A percentile compares a stretch with the other conserved stretches of the same genome.
These are phyloP conservation scores for Lutraria rhynchaena DNA, from an alignment of 1,140 invertebrate species.

Conservation along the genomic window DNA sequence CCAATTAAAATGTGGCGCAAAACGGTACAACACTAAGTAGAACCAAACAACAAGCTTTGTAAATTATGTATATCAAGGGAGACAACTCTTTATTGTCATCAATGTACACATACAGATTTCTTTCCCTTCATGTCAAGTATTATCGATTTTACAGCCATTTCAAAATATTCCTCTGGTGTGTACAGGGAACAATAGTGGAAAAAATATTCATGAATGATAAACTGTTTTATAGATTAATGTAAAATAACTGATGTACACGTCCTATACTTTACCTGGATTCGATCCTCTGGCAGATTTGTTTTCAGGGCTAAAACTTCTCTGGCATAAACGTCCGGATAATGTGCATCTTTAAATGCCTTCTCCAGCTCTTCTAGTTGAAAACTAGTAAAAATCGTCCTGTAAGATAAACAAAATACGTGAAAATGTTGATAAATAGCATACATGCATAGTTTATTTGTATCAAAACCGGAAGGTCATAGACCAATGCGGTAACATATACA, in stretches of 20 bases:
- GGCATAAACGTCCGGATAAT: constrained; percentile 99
- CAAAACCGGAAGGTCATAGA: too few relatives aligned
- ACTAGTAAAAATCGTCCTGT: constrained; percentile 93
- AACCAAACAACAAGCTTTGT: too few relatives aligned
- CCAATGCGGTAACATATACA: too few relatives aligned
- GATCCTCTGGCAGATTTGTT: constrained; percentile 98
- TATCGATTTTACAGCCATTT: not conserved
- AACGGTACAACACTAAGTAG: too few relatives aligned
- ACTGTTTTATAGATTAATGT: too few relatives aligned
- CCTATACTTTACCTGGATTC: constrained; percentile 96
- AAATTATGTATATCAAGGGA: too few relatives aligned
- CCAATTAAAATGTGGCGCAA: too few relatives aligned
- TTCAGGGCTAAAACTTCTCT: constrained; percentile 98
- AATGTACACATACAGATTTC: not conserved
- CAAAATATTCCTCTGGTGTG: not conserved
- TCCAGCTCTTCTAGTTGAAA: constrained; percentile 99
- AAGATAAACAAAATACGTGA: too few relatives aligned
- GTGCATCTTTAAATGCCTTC: constrained; percentile 98
- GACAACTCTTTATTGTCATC: too few relatives aligned
- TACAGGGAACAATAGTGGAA: not conserved
- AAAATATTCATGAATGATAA: not conserved
- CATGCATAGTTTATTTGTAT: too few relatives aligned
- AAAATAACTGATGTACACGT: too few relatives aligned
- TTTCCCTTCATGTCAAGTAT: not conserved
- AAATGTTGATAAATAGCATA: too few relatives aligned